Conservation (phyloP, 2,888 invertebrate species). For the Argyra leucocephala region DNA sequence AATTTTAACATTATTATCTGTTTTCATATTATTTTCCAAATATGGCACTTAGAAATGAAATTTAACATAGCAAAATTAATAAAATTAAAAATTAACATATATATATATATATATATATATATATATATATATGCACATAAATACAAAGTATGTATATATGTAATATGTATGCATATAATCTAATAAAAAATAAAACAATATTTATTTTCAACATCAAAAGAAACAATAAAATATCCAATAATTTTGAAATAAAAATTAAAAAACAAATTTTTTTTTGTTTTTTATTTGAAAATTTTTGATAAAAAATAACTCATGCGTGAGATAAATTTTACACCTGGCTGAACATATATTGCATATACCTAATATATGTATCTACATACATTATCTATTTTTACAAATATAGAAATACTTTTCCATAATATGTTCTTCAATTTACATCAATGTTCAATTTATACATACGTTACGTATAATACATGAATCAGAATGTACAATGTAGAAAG, state of each 20-base stretch:
- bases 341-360: not conserved
- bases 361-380: too few relatives aligned
- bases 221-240: not conserved
- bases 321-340: conserved; percentile 4
- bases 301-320: conserved; percentile 6
- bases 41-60: too few relatives aligned
- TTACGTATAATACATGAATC: not conserved
- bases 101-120: not conserved
- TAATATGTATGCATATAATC: not conserved
- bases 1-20: too few relatives aligned
- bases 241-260: not conserved
- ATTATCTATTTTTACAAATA: too few relatives aligned
- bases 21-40: too few relatives aligned
- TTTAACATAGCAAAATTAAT: conserved; percentile 1
- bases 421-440: too few relatives aligned
- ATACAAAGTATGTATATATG: too few relatives aligned
- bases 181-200: not conserved
- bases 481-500: not conserved
- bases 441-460: too few relatives aligned
- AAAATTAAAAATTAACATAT: not conserved
- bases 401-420: too few relatives aligned
- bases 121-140: not conserved
- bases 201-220: conserved; percentile 1
- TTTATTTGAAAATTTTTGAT: not conserved
- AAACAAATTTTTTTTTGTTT: not conserved